A percentile compares a stretch with the other conserved stretches of the same genome.
Conservation (phyloP, 2,888 invertebrate genomes). For the Apeira syringaria region DNA sequence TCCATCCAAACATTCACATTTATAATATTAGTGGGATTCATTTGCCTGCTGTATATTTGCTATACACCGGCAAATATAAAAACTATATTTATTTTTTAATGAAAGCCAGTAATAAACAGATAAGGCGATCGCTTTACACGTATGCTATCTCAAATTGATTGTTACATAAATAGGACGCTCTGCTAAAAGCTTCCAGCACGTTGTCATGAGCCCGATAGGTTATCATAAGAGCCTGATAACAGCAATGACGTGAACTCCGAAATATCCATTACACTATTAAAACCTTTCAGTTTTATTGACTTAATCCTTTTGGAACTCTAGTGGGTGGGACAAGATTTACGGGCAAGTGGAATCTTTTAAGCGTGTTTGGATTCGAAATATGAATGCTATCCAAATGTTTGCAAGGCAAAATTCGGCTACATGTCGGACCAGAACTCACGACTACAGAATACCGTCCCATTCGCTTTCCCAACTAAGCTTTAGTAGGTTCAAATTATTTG, state of each 20-base stretch:
- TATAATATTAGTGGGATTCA: too few relatives aligned
- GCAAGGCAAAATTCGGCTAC: too few relatives aligned
- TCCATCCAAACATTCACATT: too few relatives aligned
- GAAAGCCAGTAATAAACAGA: constrained; percentile 14
- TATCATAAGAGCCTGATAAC: constrained; percentile 43
- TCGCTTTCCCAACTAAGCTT: too few relatives aligned
- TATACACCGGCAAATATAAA: too few relatives aligned
- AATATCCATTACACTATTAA: constrained; percentile 66
- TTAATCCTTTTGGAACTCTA: constrained; percentile 49
- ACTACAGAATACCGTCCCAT: too few relatives aligned
- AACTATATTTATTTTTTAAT: too few relatives aligned
- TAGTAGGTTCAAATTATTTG: too few relatives aligned
- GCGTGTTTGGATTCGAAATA: neutral
- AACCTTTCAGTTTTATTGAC: constrained; percentile 61
- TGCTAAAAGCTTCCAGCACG: constrained; percentile 40
- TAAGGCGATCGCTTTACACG: constrained; percentile 10
- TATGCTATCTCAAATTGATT: constrained; percentile 27
- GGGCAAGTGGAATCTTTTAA: constrained; percentile 11
- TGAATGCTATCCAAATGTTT: too few relatives aligned
- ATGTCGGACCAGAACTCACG: too few relatives aligned
- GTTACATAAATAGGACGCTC: constrained; percentile 18
- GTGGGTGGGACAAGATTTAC: constrained; percentile 45
- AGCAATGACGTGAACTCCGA: constrained; percentile 42
- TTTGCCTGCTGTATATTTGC: too few relatives aligned
- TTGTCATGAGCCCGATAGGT: constrained; percentile 41